These are phyloP conservation scores for Smutsia gigantea DNA, from an alignment of 2,797 vertebrate genomes.

Conservation along the genomic window DNA sequence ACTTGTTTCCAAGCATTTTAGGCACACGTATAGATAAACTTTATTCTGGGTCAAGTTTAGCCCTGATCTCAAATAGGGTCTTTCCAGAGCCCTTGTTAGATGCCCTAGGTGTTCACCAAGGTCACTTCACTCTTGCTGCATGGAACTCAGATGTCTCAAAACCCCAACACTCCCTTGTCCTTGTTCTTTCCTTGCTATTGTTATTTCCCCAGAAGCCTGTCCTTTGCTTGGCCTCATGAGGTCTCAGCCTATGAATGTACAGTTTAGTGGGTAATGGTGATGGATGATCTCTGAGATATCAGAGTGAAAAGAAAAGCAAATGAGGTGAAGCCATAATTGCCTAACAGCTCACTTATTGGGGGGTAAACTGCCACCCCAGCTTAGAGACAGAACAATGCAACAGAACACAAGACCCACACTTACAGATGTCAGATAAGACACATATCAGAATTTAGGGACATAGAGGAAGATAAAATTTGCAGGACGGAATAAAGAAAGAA, in stretches of 20 bases:
- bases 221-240: not conserved
- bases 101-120: not conserved
- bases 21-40: not conserved
- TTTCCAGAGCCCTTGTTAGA: not conserved
- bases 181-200: not conserved
- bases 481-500: not conserved
- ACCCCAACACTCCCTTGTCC: not conserved
- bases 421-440: not conserved
- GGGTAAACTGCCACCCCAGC: not conserved
- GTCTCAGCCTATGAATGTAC: not conserved
- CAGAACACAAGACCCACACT: not conserved
- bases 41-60: not conserved
- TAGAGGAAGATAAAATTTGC: not conserved
- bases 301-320: not conserved
- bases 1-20: not conserved
- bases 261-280: not conserved
- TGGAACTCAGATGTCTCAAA: not conserved
- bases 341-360: not conserved
- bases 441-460: not conserved
- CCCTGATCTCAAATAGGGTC: not conserved
- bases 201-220: not conserved
- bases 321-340: not conserved
- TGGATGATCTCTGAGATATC: not conserved
- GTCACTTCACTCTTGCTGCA: not conserved
- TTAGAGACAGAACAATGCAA: not conserved